Percentiles rank a stretch among this genome's conserved stretches.
phyloP scores from a whole-genome alignment of 2,797 vertebrate genomes.

The Hozukius guyotensis region DNA sequence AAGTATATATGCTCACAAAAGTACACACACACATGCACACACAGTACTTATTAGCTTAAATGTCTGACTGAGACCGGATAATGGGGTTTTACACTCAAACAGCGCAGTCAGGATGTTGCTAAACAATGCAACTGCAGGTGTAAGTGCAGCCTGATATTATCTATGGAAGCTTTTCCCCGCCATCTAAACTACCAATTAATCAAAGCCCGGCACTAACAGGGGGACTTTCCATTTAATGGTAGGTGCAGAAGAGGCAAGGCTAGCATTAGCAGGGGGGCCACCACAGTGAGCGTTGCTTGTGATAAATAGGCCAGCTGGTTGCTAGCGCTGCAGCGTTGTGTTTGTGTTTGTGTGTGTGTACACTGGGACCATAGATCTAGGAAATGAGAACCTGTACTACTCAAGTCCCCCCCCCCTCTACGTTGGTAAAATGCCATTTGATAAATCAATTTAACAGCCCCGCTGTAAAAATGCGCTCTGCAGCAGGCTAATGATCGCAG shows the following conservation, averaged over 20 bases:
- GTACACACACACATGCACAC: background rate
- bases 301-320: conserved; percentile 74
- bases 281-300: conserved; percentile 43
- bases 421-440: conserved; percentile 65
- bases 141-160: conserved; percentile 66
- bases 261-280: conserved; percentile 66
- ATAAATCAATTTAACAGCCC: conserved; percentile 72
- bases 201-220: conserved; percentile 61
- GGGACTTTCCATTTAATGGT: conserved; percentile 67
- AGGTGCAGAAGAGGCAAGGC: conserved; percentile 65
- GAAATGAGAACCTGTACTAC: conserved; percentile 56
- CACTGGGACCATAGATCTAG: conserved; percentile 44
- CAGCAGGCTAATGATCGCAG: conserved; percentile 49
- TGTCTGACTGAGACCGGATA: conserved; percentile 39
- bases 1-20: background rate
- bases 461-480: conserved; percentile 53
- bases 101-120: conserved; percentile 42
- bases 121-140: conserved; percentile 66
- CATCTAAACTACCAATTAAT: conserved; percentile 75
- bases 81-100: conserved; percentile 54
- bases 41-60: conserved; percentile 41
- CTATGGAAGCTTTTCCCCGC: conserved; percentile 34
- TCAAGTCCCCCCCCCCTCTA: conserved; percentile 24
- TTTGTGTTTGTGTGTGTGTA: conserved; percentile 9
- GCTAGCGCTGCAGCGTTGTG: conserved; percentile 19